Evolutionary conservation across 1,140 invertebrate species (phyloP).

Genomic region (Drosophila bocqueti): DNA sequence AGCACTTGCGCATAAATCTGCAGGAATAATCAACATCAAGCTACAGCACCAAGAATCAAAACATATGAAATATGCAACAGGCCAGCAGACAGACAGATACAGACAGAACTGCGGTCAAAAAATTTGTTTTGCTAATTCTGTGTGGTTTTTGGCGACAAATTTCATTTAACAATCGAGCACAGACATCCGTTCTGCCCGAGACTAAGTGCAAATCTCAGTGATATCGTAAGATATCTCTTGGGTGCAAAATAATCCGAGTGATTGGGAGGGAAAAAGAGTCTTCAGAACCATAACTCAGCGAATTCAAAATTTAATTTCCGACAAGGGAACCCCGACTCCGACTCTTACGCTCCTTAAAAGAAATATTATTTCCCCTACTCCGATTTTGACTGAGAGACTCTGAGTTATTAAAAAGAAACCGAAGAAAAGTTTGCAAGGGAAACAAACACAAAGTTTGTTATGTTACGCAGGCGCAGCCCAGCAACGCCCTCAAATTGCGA

Average conservation of each 20-base stretch:
- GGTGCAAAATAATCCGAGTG: background rate
- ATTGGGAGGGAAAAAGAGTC: background rate
- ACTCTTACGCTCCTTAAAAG: background rate
- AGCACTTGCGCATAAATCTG: conserved; percentile 59
- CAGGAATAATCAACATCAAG: conserved; percentile 47
- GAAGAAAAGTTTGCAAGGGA: conserved; percentile 45
- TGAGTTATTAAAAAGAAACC: conserved; percentile 63
- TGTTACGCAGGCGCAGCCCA: conserved; percentile 78
- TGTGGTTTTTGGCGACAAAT: conserved; percentile 71
- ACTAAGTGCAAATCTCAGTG: conserved; percentile 40
- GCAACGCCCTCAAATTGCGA: conserved; percentile 67
- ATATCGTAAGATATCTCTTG: conserved; percentile 14
- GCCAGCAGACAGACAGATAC: conserved; percentile 31
- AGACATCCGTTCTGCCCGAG: conserved; percentile 61
- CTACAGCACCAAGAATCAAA: conserved; percentile 41
- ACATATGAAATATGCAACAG: conserved; percentile 77
- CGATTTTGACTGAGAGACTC: background rate
- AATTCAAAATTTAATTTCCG: conserved; percentile 69
- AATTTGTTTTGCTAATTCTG: conserved; percentile 74
- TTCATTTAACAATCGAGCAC: conserved; percentile 66
- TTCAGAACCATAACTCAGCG: conserved; percentile 62
- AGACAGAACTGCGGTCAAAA: conserved; percentile 27
- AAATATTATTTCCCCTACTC: conserved; percentile 14
- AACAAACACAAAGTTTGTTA: conserved; percentile 77
- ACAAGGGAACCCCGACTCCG: conserved; percentile 40